Evolutionary conservation across 2,113 vertebrate genomes (phyloP), one percentile per base, ranked within the genome.

Genomic region (Syrmaticus mikado): DNA sequence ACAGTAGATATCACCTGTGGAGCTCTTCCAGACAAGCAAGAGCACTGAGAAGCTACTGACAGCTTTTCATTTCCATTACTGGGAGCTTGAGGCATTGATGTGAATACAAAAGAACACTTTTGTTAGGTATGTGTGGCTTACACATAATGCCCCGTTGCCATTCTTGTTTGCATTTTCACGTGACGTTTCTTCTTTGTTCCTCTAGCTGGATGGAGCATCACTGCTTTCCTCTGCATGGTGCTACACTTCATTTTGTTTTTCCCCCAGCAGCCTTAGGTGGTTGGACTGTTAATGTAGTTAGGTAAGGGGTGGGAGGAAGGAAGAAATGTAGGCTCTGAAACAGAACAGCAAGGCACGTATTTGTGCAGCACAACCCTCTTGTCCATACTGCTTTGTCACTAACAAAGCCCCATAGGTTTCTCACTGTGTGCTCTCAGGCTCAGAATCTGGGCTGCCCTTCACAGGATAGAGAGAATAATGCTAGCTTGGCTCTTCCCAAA

Each of bases 381-480:
- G 28, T 8, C 89, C 87, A 2, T 25, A 3, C 87, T 91, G 94
- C 82, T 50, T 11, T 77, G 87, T 27, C 82, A 20, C 27, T 43
- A 28, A 66, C n/a, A 32, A 67, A 71, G 28, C 7, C 92, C 90
- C 82, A 3, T 6, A 32, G 71, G 43, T 21, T 11, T 75, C 82
- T 75, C 61, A 4, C 30, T 1, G 0, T 1, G 6, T 78, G 75
- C 61, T 76, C 18, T 67, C n/a, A 8, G n/a, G 8, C 79, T 60
- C 22, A 1, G 46, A 48, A 71, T 60, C 79, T 45, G 80, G 75
- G 82, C 93, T 95, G 93, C 88, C 90, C 90, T 92, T 90, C 88
- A 27, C 65, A 22, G 66, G 72, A 52, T 11, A 64, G 11, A 0
- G 5, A 81, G 70, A 80, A 45, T 5, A 45, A 50, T 7, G 81